Evolutionary conservation across 2,797 vertebrate genomes (phyloP).

Genomic region (Clarias fuscus): DNA sequence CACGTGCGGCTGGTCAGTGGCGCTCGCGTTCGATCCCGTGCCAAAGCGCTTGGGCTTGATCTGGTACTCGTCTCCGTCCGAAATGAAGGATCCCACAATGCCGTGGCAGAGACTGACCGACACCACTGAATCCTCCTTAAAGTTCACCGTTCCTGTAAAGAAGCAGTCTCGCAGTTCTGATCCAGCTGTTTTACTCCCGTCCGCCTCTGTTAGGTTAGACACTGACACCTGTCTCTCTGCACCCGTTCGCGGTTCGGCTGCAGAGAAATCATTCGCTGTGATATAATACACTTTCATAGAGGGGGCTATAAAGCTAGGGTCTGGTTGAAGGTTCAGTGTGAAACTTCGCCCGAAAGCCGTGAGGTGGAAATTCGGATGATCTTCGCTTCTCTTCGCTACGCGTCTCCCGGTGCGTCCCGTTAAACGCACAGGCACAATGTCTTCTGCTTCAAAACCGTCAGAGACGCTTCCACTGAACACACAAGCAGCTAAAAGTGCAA

Average conservation of each 20-base stretch:
- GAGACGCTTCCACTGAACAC: slow-evolving; percentile 58
- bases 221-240: slow-evolving; percentile 39
- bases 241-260: slow-evolving; percentile 9
- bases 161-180: slow-evolving; percentile 78
- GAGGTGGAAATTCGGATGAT: slow-evolving; percentile 73
- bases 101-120: slow-evolving; percentile 88
- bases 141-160: slow-evolving; percentile 82
- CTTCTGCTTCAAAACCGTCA: slow-evolving; percentile 68
- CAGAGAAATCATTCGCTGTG: slow-evolving; percentile 56
- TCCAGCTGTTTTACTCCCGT: slow-evolving; percentile 47
- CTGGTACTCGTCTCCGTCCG: slow-evolving; percentile 80
- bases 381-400: slow-evolving; percentile 73
- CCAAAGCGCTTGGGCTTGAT: slow-evolving; percentile 76
- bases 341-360: slow-evolving; percentile 80
- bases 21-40: slow-evolving; percentile 38
- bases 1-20: slow-evolving; percentile 74
- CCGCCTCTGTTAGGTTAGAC: neutral
- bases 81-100: slow-evolving; percentile 83
- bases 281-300: slow-evolving; percentile 77
- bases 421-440: slow-evolving; percentile 72
- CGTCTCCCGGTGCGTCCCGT: slow-evolving; percentile 63
- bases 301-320: slow-evolving; percentile 82
- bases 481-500: slow-evolving; percentile 8
- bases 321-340: slow-evolving; percentile 80
- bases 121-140: slow-evolving; percentile 75